A percentile compares a stretch with the other conserved stretches of the same genome.
Conservation (phyloP, 2,888 invertebrate genomes). For the Lasioglossum leucozonium region DNA sequence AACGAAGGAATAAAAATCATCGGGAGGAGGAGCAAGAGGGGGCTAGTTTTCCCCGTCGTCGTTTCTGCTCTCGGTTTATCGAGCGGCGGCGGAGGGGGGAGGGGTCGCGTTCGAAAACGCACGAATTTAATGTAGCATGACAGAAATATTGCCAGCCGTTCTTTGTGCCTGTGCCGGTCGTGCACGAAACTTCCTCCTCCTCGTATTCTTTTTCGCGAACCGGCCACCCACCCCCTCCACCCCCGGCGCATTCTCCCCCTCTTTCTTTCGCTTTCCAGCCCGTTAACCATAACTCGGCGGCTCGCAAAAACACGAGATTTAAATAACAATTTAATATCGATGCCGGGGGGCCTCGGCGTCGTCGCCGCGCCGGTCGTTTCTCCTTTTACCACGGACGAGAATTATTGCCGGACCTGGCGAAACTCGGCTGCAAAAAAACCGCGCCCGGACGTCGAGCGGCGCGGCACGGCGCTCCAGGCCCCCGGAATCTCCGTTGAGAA, state of each 20-base stretch:
- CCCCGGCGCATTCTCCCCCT: background rate
- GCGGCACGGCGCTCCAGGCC: background rate
- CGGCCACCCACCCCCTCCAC: too few species aligned
- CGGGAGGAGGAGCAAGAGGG: background rate
- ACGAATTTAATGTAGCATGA: constrained; percentile 57
- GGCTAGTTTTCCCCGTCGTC: background rate
- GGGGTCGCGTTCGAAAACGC: constrained; percentile 38
- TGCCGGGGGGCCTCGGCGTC: background rate
- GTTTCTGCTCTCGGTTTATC: constrained; percentile 20
- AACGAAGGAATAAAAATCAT: background rate
- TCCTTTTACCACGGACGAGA: background rate
- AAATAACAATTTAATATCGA: constrained; percentile 57
- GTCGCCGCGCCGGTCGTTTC: constrained; percentile 10
- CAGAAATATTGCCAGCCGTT: constrained; percentile 36
- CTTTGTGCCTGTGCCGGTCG: constrained; percentile 29
- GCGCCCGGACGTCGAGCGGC: background rate
- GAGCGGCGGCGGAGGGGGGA: background rate
- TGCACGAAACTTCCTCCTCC: constrained; percentile 28
- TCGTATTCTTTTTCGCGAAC: constrained; percentile 21
- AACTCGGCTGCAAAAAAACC: constrained; percentile 4
- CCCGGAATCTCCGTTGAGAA: background rate
- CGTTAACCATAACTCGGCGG: constrained; percentile 46
- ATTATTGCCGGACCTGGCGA: constrained; percentile 18
- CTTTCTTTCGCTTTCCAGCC: constrained; percentile 52
- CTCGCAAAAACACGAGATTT: constrained; percentile 48